A percentile compares a stretch with the other conserved stretches of the same genome.
Evolutionary conservation across 2,888 invertebrate genomes (phyloP).

Genomic region (Neoaliturus tenellus): DNA sequence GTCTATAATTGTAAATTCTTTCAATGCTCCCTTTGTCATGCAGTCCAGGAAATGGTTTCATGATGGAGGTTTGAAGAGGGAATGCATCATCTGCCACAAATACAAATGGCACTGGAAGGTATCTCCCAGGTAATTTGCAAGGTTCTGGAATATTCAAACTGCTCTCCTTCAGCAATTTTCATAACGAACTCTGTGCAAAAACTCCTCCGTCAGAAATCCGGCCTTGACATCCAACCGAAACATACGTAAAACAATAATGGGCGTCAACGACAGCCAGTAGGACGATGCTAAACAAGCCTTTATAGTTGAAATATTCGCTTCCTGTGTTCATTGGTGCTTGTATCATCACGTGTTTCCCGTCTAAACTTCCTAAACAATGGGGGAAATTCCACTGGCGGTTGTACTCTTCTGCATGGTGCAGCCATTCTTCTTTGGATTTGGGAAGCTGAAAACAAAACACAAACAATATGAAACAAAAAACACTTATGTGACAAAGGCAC

Average conservation of each 20-base stretch:
- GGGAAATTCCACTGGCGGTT: not conserved
- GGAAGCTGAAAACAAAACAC: conserved; percentile 8
- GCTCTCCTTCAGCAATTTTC: not conserved
- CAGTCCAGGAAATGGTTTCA: conserved; percentile 65
- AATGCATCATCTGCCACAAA: conserved; percentile 29
- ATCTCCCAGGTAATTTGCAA: conserved; percentile 21
- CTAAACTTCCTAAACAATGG: not conserved
- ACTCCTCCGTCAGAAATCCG: conserved; percentile 57
- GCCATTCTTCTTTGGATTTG: not conserved
- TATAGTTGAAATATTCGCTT: conserved; percentile 28
- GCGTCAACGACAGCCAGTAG: conserved; percentile 70
- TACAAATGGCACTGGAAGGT: conserved; percentile 26
- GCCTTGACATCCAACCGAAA: conserved; percentile 69
- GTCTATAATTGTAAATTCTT: conserved; percentile 68
- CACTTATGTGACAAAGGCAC: too few species aligned
- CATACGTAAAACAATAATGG: conserved; percentile 69
- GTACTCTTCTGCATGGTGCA: conserved; percentile 14
- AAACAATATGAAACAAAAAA: too few species aligned
- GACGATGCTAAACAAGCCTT: conserved; percentile 60
- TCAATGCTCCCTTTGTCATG: conserved; percentile 61
- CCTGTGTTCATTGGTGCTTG: conserved; percentile 37
- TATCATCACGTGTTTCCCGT: conserved; percentile 3
- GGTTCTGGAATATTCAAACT: not conserved
- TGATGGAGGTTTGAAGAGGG: conserved; percentile 44
- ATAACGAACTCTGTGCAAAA: conserved; percentile 58